Evolutionary conservation across 1,140 invertebrate species (phyloP), one percentile per base, ranked within the genome.

Genomic region (Penaeus chinensis): DNA sequence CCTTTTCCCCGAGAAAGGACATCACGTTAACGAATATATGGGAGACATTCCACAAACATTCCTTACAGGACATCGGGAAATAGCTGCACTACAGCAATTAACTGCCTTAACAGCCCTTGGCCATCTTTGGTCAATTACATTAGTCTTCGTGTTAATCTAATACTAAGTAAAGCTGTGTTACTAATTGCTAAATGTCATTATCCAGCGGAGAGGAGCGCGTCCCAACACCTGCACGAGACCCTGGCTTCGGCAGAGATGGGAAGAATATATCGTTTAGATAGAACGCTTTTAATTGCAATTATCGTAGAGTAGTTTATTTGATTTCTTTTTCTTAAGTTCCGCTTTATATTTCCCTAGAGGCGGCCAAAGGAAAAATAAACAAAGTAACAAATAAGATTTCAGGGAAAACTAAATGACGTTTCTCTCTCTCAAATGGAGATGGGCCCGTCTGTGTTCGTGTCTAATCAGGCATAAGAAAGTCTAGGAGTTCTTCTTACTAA

Each of bases 161-260:
- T 87, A 80, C 85, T 81, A 81, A 82, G 80, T 83, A 87, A 87
- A 87, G 85, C 85, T 87, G 85, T 83, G 85, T 87, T 87, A 87
- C 85, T 87, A 87, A 87, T 87, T 87, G 85, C 74, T 74, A 87
- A 87, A 87, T 87, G 85, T 82, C 71, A 87, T 87, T 87, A 87
- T 60, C 78, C 37, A 42, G 78, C 18, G 37, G 54, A 16, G n/a
- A 62, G 13, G 60, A 63, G 37, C 63, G 77, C 42, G 84, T 79
- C 37, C 77, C 76, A 18, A 79, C 76, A 19, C 60, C 27, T 76
- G 18, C 83, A 13, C 5, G 42, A 60, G 69, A 61, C 83, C 7
- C 32, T 7, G 83, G 47, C 83, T 76, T 77, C 69, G 42, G 24
- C 82, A 7, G 60, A 32, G 19, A 19, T 27, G 47, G 47, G 54